Percentiles rank a stretch among this genome's conserved stretches.
Conservation (phyloP, 2,797 vertebrate species). For the Masticophis lateralis region DNA sequence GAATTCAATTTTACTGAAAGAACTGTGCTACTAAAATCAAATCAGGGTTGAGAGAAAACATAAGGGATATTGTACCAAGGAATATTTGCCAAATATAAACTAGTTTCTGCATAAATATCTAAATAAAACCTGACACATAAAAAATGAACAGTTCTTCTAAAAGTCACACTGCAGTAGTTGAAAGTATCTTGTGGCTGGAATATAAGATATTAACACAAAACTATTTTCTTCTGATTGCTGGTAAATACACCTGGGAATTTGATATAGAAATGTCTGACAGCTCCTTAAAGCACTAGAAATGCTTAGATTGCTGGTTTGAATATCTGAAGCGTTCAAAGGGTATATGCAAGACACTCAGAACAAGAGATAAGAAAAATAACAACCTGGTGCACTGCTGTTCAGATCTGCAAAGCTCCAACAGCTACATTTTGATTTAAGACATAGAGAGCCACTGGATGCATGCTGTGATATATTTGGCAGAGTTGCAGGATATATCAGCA, state of each 20-base stretch:
- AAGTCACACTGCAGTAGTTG: conserved; percentile 3
- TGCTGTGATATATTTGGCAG: conserved; percentile 44
- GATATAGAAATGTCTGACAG: conserved; percentile 8
- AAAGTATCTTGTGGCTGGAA: background rate
- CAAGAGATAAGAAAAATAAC: conserved; percentile 42
- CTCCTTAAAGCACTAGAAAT: conserved; percentile 18
- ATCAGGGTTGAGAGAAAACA: background rate
- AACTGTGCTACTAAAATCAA: conserved; percentile 1
- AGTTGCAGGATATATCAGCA: conserved; percentile 49
- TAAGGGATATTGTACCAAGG: background rate
- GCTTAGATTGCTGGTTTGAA: conserved; percentile 3
- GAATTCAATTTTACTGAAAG: conserved; percentile 1
- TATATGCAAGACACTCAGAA: background rate
- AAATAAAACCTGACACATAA: conserved; percentile 7
- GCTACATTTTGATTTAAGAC: conserved; percentile 53
- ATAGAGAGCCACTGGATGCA: conserved; percentile 29
- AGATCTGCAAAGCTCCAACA: conserved; percentile 40
- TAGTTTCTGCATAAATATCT: background rate
- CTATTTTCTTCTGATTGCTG: background rate
- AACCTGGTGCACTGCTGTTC: conserved; percentile 29
- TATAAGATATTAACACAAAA: conserved; percentile 7
- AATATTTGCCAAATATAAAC: conserved; percentile 1
- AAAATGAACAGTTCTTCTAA: conserved; percentile 7
- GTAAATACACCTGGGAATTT: conserved; percentile 21
- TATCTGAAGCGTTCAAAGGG: conserved; percentile 24